Conservation (phyloP, 2,888 invertebrate genomes). For the Pammene fasciana region DNA sequence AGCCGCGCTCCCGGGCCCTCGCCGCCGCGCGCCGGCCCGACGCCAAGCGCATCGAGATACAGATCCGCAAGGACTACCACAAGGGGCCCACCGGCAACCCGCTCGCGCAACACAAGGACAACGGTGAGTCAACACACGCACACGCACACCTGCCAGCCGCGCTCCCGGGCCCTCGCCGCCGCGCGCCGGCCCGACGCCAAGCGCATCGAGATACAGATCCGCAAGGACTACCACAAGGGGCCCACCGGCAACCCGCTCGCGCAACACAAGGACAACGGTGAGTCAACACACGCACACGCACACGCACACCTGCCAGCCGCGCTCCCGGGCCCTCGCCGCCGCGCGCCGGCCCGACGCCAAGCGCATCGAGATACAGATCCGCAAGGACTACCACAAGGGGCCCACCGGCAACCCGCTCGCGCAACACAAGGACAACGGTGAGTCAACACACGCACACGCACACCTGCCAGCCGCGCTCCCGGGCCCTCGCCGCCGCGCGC, state of each 20-base stretch:
- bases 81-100: constrained; percentile 57
- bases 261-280: constrained; percentile 38
- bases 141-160: constrained; percentile 86
- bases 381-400: constrained; percentile 74
- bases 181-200: constrained; percentile 58
- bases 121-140: constrained; percentile 73
- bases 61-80: constrained; percentile 75
- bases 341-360: constrained; percentile 58
- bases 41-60: constrained; percentile 71
- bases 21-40: constrained; percentile 56
- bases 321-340: constrained; percentile 63
- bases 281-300: constrained; percentile 82
- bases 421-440: constrained; percentile 38
- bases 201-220: constrained; percentile 75
- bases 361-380: constrained; percentile 75
- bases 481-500: constrained; percentile 58
- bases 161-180: constrained; percentile 63
- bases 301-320: constrained; percentile 86
- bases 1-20: constrained; percentile 73
- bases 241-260: constrained; percentile 46
- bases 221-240: constrained; percentile 74
- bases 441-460: constrained; percentile 84
- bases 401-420: constrained; percentile 46
- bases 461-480: constrained; percentile 84
- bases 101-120: constrained; percentile 41